Evolutionary conservation across 2,797 vertebrate species (phyloP).

Genomic region (Microcaecilia unicolor): DNA sequence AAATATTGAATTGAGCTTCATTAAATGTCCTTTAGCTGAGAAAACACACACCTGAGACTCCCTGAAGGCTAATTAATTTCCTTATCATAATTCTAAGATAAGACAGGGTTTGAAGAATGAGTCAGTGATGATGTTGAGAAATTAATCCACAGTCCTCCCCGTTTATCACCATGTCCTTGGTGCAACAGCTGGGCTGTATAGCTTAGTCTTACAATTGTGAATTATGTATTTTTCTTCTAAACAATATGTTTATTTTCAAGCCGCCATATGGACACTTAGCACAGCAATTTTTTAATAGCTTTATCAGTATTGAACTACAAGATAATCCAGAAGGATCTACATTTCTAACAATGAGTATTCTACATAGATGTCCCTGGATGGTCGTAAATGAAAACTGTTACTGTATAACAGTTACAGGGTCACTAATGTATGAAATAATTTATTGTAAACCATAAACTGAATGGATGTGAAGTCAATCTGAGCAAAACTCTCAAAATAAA

Average conservation of each 20-base stretch:
- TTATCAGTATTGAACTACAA: too few relatives aligned
- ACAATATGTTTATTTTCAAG: background rate
- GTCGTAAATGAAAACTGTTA: too few relatives aligned
- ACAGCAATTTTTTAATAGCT: background rate
- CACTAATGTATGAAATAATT: too few relatives aligned
- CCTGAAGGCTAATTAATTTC: background rate
- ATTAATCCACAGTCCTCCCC: background rate
- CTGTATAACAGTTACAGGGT: too few relatives aligned
- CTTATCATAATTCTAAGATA: background rate
- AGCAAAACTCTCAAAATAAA: too few relatives aligned
- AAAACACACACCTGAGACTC: background rate
- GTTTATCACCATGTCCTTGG: background rate
- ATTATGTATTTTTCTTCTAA: too few relatives aligned
- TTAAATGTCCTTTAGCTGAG: background rate
- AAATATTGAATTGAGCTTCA: background rate
- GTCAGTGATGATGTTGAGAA: background rate
- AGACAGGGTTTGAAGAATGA: background rate
- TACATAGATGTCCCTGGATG: too few relatives aligned
- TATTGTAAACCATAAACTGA: too few relatives aligned
- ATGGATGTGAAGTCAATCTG: too few relatives aligned
- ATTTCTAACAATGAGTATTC: too few relatives aligned
- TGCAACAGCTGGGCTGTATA: background rate
- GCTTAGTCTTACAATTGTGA: background rate
- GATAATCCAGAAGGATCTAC: too few relatives aligned
- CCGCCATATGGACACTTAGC: background rate